A percentile compares a stretch with the other conserved stretches of the same genome.
phyloP scores from a whole-genome alignment of 1,140 invertebrate genomes.

The Stenopsyche tienmushanensis region DNA sequence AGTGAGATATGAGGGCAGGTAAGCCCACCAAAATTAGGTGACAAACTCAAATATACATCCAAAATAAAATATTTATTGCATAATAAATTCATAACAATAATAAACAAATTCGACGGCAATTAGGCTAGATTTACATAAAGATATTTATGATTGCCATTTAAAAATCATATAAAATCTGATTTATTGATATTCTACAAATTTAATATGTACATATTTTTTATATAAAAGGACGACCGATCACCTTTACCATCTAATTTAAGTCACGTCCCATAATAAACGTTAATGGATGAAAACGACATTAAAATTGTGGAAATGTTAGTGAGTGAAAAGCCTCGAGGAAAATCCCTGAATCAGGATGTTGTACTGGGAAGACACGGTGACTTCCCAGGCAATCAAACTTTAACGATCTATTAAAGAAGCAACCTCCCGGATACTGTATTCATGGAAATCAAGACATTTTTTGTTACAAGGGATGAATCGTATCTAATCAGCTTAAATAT shows the following conservation, averaged over 20 bases:
- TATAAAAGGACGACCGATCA: no score
- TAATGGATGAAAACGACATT: slow-evolving; percentile 39
- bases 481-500: no score
- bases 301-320: slow-evolving; percentile 38
- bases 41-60: no score
- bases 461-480: not conserved
- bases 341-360: not conserved
- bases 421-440: slow-evolving; percentile 14
- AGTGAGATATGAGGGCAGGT: not conserved
- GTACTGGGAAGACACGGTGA: slow-evolving; percentile 16
- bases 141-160: no score
- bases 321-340: slow-evolving; percentile 23
- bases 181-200: no score
- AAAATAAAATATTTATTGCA: no score
- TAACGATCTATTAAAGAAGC: slow-evolving; percentile 41
- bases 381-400: slow-evolving; percentile 38
- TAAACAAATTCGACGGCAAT: no score
- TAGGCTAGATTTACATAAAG: no score
- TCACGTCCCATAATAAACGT: slow-evolving; percentile 19
- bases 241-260: slow-evolving; percentile 22
- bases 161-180: no score
- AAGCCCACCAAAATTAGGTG: no score
- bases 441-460: slow-evolving; percentile 33
- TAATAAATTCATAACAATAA: no score
- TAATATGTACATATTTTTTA: no score